These are phyloP conservation scores for Erpetoichthys calabaricus DNA, from an alignment of 2,797 vertebrate species.

Conservation along the genomic window DNA sequence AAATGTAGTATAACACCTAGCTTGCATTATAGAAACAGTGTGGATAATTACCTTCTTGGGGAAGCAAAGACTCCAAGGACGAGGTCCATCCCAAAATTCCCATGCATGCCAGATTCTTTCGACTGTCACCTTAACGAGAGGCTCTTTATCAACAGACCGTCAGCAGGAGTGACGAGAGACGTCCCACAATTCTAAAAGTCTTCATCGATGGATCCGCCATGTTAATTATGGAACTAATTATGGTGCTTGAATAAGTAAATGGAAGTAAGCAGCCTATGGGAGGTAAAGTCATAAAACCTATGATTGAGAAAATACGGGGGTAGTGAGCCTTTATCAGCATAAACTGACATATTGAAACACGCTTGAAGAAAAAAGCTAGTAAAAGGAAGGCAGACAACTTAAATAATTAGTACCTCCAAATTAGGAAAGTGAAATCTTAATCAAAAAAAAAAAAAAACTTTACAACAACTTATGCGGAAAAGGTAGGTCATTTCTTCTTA, in stretches of 20 bases:
- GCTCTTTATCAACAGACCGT: constrained; percentile 47
- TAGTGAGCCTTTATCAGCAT: constrained; percentile 48
- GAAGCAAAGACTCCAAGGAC: constrained; percentile 35
- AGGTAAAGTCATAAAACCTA: constrained; percentile 43
- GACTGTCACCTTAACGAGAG: constrained; percentile 36
- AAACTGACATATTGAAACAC: constrained; percentile 45
- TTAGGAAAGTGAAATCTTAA: constrained; percentile 39
- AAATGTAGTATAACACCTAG: constrained; percentile 52
- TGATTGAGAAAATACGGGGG: constrained; percentile 52
- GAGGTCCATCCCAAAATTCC: constrained; percentile 36
- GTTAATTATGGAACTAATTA: constrained; percentile 67
- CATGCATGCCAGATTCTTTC: constrained; percentile 31
- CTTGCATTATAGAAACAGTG: constrained; percentile 51
- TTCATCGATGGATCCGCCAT: constrained; percentile 48
- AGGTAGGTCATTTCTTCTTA: no score
- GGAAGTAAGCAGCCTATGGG: constrained; percentile 55
- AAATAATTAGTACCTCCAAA: constrained; percentile 46
- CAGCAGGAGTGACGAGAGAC: constrained; percentile 43
- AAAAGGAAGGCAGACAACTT: constrained; percentile 47
- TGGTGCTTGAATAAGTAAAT: constrained; percentile 62
- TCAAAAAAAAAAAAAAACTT: neutral
- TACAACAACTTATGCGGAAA: neutral
- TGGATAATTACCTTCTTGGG: constrained; percentile 49
- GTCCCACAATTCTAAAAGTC: constrained; percentile 42
- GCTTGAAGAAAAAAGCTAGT: constrained; percentile 16